Evolutionary conservation across 2,888 invertebrate species (phyloP).

Genomic region (Anarsia innoxiella): DNA sequence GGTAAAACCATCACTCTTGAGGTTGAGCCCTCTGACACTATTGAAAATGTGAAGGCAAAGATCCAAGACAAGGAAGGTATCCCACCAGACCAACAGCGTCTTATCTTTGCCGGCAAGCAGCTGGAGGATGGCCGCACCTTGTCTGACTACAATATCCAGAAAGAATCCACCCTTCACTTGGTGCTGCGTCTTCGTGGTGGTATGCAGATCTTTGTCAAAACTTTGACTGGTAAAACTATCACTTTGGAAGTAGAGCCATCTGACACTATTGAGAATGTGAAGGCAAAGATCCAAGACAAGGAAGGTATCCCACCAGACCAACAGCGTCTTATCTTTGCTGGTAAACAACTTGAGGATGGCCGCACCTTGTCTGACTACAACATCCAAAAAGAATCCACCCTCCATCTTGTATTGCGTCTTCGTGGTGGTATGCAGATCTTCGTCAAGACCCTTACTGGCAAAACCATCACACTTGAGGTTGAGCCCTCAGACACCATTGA

Average conservation of each 20-base stretch:
- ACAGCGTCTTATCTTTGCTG: conserved; percentile 19
- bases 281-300: conserved; percentile 21
- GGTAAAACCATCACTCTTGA: conserved; percentile 26
- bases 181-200: conserved; percentile 21
- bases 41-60: conserved; percentile 25
- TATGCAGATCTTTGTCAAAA: conserved; percentile 23
- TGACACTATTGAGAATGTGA: conserved; percentile 20
- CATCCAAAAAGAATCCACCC: conserved; percentile 15
- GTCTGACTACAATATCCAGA: conserved; percentile 22
- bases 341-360: conserved; percentile 16
- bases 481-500: conserved; percentile 13
- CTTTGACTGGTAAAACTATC: conserved; percentile 19
- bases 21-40: conserved; percentile 23
- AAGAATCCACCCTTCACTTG: conserved; percentile 20
- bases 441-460: conserved; percentile 11
- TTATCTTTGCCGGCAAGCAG: conserved; percentile 24
- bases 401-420: conserved; percentile 13
- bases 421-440: conserved; percentile 15
- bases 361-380: conserved; percentile 15
- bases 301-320: conserved; percentile 21
- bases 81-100: conserved; percentile 24
- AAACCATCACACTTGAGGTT: conserved; percentile 12
- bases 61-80: conserved; percentile 26
- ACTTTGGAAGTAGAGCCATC: conserved; percentile 19
- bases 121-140: conserved; percentile 23